These are phyloP conservation scores for Darevskia nairensis DNA, from an alignment of 2,797 vertebrate species.

Conservation along the genomic window DNA sequence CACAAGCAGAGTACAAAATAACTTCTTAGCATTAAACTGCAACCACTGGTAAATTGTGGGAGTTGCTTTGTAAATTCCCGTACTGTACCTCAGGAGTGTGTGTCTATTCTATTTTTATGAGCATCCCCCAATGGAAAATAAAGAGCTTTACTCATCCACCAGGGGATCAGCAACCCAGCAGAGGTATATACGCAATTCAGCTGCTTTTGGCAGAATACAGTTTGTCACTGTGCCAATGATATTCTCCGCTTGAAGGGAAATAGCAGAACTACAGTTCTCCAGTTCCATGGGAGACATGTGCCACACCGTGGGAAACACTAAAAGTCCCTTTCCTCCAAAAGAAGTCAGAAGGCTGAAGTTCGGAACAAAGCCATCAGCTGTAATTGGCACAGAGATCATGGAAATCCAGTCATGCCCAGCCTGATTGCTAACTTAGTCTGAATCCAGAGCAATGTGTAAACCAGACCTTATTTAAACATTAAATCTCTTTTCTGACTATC, in stretches of 20 bases:
- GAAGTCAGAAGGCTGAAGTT: background rate
- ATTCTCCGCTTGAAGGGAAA: conserved; percentile 20
- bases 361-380: background rate
- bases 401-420: background rate
- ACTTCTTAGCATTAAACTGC: background rate
- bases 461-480: background rate
- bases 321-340: background rate
- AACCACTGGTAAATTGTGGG: background rate
- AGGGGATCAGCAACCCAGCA: background rate
- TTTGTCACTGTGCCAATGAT: background rate
- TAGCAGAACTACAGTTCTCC: background rate
- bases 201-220: background rate
- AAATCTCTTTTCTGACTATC: background rate
- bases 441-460: background rate
- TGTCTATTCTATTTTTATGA: background rate
- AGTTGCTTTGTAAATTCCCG: background rate
- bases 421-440: no score
- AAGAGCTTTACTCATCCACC: background rate
- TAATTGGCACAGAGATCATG: background rate
- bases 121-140: background rate
- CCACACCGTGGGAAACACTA: background rate
- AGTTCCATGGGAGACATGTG: background rate
- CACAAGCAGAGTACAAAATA: background rate
- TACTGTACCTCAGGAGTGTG: background rate
- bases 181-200: background rate